Evolutionary conservation across 2,888 invertebrate genomes (phyloP).

Genomic region (Dysmachus trigonus): DNA sequence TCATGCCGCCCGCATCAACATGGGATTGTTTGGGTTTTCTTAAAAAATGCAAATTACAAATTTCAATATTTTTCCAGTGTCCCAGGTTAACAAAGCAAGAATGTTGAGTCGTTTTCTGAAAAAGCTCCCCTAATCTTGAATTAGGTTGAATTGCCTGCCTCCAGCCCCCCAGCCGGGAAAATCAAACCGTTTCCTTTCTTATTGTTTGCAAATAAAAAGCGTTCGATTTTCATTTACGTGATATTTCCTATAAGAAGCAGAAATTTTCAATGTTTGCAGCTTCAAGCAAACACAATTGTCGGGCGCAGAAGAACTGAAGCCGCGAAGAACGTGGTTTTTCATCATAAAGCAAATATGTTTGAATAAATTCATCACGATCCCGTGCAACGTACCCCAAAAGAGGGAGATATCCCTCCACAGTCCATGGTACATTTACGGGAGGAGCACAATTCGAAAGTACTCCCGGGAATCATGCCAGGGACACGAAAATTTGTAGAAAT

Average conservation of each 20-base stretch:
- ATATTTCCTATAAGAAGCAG: not conserved
- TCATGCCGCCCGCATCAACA: not conserved
- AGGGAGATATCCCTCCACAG: not conserved
- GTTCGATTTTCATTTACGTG: constrained; percentile 23
- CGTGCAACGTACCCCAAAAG: constrained; percentile 12
- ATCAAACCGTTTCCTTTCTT: not conserved
- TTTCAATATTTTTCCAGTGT: not conserved
- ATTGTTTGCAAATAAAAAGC: constrained; percentile 13
- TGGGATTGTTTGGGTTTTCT: not conserved
- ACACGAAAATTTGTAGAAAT: constrained; percentile 1
- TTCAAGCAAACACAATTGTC: not conserved
- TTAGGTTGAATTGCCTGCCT: not conserved
- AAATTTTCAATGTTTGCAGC: not conserved
- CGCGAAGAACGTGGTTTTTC: constrained; percentile 18
- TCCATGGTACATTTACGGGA: not conserved
- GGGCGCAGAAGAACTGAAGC: not conserved
- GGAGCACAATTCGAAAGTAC: constrained; percentile 3
- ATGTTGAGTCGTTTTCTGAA: not conserved
- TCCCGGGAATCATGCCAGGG: constrained; percentile 23
- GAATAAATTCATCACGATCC: constrained; percentile 15
- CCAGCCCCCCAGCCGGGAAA: not conserved
- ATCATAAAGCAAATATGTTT: constrained; percentile 31
- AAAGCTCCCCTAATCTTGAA: not conserved
- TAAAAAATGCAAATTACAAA: not conserved
- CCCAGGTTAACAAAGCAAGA: not conserved